Conservation (phyloP, 2,888 invertebrate genomes). For the Rambutsinella grinnellia region DNA sequence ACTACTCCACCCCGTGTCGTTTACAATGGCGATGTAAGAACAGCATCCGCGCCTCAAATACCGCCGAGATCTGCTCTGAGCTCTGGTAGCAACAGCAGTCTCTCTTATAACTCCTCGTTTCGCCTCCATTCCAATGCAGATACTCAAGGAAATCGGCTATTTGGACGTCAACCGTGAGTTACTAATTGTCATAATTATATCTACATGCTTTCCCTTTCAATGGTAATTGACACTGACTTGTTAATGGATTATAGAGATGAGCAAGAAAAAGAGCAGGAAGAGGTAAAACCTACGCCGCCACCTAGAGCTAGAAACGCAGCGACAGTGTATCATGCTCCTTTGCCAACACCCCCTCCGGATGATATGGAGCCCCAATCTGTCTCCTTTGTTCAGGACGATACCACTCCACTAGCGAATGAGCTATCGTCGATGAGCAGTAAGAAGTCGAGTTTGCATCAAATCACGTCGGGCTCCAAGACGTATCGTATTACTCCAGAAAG, state of each 20-base stretch:
- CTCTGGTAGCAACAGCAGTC: constrained; percentile 29
- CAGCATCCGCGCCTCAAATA: constrained; percentile 48
- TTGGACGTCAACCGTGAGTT: constrained; percentile 55
- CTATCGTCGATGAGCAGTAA: constrained; percentile 59
- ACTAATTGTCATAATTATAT: constrained; percentile 18
- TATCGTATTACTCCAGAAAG: constrained; percentile 77
- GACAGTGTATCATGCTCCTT: constrained; percentile 73
- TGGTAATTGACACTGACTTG: not conserved
- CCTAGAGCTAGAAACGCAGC: constrained; percentile 66
- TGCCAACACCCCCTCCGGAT: constrained; percentile 80
- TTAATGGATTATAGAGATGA: constrained; percentile 38
- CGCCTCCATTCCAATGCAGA: constrained; percentile 65
- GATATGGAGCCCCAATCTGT: constrained; percentile 96
- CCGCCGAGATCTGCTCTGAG: constrained; percentile 28
- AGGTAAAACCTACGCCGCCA: constrained; percentile 62
- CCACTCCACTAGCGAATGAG: constrained; percentile 60
- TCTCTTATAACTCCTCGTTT: constrained; percentile 56
- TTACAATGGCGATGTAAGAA: constrained; percentile 63
- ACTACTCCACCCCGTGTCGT: constrained; percentile 43
- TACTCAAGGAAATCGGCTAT: constrained; percentile 65
- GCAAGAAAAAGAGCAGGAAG: constrained; percentile 45
- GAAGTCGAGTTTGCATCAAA: constrained; percentile 72
- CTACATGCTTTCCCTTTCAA: not conserved
- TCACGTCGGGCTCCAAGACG: constrained; percentile 88
- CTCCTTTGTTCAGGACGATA: constrained; percentile 74